Evolutionary conservation across 2,888 invertebrate genomes (phyloP), one percentile per base, ranked within the genome.

Genomic region (Sminthurinus aureus): DNA sequence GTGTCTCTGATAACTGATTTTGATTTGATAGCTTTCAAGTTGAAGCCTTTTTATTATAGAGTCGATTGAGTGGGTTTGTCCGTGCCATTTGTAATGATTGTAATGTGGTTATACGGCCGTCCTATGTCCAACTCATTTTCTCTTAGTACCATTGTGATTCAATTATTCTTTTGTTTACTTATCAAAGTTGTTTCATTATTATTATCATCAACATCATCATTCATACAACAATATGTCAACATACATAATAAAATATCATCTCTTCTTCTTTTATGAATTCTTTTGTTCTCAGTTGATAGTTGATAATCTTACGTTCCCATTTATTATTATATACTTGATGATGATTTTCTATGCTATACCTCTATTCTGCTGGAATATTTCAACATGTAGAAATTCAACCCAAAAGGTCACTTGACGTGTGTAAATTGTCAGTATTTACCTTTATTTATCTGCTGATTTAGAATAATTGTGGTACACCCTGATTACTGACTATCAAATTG

Each of bases 1-100:
- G 71, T 80, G 12, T n/a, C 51, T 51, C 80, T 80, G 71, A 71
- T 80, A 71, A 71, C 69, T 80, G 80, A 80, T 80, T 80, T 22
- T 71, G 71, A 80, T 80, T 80, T 71, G 80, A 80, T 80, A 80
- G 80, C 80, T 80, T 38, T 38, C 67, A n/a, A 52, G 71, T 52
- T 80, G 71, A 80, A 58, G 51, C 80, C 71, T 80, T 80, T 38
- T 38, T 38, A 38, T 38, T 38, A 80, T 71, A 71, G 52, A 71
- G 50, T 73, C 52, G 38, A 80, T 80, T 80, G 80, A 80, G 80
- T 80, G 80, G 71, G 80, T 52, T 76, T 18, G n/a, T 76, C 58
- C 76, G 22, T 71, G 71, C 24, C 58, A 38, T 38, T 4, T 38
- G 6, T 38, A 38, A 38, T 38, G n/a, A n/a, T n/a, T n/a, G n/a